phyloP scores from a whole-genome alignment of 1,140 invertebrate species.

The Lepidurus packardi region DNA sequence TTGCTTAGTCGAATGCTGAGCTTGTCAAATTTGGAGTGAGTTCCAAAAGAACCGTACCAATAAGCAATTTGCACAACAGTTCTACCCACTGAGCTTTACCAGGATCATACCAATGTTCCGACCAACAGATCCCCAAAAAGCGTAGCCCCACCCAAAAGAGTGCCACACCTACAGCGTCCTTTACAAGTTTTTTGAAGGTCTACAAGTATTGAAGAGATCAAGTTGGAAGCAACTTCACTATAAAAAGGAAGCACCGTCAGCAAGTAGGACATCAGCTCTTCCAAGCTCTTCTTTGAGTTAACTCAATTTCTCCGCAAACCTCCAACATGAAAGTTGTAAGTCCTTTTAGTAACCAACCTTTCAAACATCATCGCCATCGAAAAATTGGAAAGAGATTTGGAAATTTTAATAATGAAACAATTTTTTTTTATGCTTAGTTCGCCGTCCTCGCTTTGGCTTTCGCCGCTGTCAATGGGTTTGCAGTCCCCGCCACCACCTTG shows the following conservation, averaged over 20 bases:
- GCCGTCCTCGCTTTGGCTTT: conserved; percentile 37
- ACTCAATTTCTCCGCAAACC: conserved; percentile 23
- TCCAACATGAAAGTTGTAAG: conserved; percentile 32
- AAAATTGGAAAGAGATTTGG: too few relatives aligned
- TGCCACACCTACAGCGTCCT: conserved; percentile 7
- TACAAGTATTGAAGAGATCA: background rate
- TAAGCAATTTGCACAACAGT: too few relatives aligned
- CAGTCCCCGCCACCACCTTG: conserved; percentile 40
- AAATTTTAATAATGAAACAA: too few relatives aligned
- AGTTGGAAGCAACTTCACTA: background rate
- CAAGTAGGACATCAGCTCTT: conserved; percentile 3
- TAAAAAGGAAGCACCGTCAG: background rate
- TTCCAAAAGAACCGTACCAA: too few relatives aligned
- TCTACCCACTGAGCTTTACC: too few relatives aligned
- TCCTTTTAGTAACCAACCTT: background rate
- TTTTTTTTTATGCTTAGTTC: conserved; percentile 31
- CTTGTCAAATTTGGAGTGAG: too few relatives aligned
- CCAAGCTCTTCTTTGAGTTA: background rate
- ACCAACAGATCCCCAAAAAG: too few relatives aligned
- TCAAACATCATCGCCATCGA: background rate
- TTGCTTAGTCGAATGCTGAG: too few relatives aligned
- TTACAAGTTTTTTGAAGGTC: conserved; percentile 2
- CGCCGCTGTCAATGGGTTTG: conserved; percentile 37
- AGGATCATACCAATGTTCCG: too few relatives aligned
- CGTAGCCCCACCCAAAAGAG: background rate